phyloP scores from a whole-genome alignment of 1,140 invertebrate genomes.

The Apolygus lucorum region DNA sequence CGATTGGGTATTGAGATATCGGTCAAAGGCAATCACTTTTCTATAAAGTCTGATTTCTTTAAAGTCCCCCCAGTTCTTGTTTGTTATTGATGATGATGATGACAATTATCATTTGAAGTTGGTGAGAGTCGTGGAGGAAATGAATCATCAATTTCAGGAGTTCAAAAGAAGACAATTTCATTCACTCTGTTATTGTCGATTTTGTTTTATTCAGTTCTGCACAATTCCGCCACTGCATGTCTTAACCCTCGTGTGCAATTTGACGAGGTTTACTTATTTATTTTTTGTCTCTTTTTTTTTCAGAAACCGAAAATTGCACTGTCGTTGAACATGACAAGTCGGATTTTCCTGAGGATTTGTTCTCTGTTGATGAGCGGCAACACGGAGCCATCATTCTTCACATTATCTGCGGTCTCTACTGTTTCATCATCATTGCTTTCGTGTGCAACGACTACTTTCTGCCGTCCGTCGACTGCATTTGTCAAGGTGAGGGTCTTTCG shows the following conservation, averaged over 20 bases:
- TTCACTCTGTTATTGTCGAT: too few species aligned
- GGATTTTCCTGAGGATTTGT: slow-evolving; percentile 49
- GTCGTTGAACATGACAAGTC: slow-evolving; percentile 3
- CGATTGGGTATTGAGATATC: too few species aligned
- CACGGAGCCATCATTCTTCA: slow-evolving; percentile 65
- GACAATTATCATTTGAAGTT: too few species aligned
- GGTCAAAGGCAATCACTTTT: too few species aligned
- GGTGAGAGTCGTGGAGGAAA: too few species aligned
- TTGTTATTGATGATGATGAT: too few species aligned
- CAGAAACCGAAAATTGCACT: slow-evolving; percentile 8
- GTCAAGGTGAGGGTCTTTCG: slow-evolving; percentile 54
- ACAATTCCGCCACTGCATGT: too few species aligned
- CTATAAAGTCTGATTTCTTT: too few species aligned
- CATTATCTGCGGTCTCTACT: slow-evolving; percentile 64
- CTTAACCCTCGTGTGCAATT: background rate
- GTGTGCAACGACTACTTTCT: slow-evolving; percentile 82
- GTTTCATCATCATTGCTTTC: slow-evolving; percentile 65
- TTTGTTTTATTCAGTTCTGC: too few species aligned
- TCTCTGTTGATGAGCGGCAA: slow-evolving; percentile 50
- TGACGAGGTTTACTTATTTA: background rate
- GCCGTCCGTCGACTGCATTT: slow-evolving; percentile 71
- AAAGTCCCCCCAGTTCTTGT: too few species aligned
- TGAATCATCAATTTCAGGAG: too few species aligned
- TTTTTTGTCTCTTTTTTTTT: background rate
- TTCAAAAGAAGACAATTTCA: too few species aligned